These are phyloP conservation scores for Tragopan temminckii DNA, from an alignment of 2,797 vertebrate species.

Conservation along the genomic window DNA sequence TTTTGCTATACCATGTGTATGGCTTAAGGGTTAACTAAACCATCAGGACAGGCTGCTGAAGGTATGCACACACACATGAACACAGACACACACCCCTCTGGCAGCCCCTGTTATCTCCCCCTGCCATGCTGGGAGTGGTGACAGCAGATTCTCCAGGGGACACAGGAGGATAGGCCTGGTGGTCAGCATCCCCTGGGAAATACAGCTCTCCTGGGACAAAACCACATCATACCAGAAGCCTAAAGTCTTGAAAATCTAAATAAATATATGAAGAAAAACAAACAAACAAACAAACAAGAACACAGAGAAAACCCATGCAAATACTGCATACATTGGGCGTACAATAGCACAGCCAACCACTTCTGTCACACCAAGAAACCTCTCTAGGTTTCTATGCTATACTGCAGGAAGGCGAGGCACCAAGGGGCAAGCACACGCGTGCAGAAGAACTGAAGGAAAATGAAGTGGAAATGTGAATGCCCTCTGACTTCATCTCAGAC, in stretches of 20 bases:
- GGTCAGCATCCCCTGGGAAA: background rate
- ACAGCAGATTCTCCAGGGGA: background rate
- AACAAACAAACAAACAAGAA: background rate
- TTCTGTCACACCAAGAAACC: background rate
- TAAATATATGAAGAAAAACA: background rate
- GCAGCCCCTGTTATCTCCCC: background rate
- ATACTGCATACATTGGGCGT: background rate
- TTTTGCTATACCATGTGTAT: background rate
- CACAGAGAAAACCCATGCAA: background rate
- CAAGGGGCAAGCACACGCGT: rapidly evolving
- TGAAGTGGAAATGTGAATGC: background rate
- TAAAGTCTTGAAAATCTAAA: background rate
- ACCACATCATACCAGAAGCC: rapidly evolving
- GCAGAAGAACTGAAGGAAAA: background rate
- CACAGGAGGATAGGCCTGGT: background rate
- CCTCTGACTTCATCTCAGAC: background rate
- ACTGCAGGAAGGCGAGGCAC: background rate
- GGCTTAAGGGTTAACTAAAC: background rate
- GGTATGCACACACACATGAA: background rate
- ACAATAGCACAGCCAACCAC: background rate
- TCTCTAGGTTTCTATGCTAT: no score
- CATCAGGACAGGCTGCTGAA: background rate
- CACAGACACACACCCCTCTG: background rate
- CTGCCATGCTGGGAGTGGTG: background rate
- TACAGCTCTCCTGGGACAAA: background rate